Evolutionary conservation across 2,888 invertebrate species (phyloP), one percentile per base, ranked within the genome.

Genomic region (Nomada goodeniana): DNA sequence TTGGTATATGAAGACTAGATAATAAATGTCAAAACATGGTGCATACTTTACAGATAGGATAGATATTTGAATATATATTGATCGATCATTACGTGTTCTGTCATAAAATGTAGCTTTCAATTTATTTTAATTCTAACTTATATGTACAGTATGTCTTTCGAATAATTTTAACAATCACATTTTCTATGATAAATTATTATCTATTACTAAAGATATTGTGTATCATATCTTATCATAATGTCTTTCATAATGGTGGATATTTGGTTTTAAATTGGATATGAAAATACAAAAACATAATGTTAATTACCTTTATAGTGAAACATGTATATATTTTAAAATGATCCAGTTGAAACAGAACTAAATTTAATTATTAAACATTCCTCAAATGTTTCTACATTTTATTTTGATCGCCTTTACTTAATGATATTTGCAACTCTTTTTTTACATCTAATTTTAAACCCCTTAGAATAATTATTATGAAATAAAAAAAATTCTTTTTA

Each of bases 31-130:
- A 53, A 42, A 55, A 60, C 11, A 59, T 52, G 52, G 13, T 42
- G 23, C 60, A 82, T 76, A 76, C 29, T 71, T 82, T 68, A 13
- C 59, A 23, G 63, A 69, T 47, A 61, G 26, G 20, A 36, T 53
- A 52, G 47, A 70, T 29, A 55, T 64, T 47, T 18, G 11, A 63
- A 42, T 23, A 55, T 63, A 53, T 60, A 53, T 47, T 20, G 11
- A 57, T 57, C 23, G 26, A 11, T 59, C 5, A 29, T 64, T 44
- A 23, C 44, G 71, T 69, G 73, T 64, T 47, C 64, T 76, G 29
- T 36, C 47, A n/a, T 50, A n/a, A 2, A 73, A 65, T 29, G 75
- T 69, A 11, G 2, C 44, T 29, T 52, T 36, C 11, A 67, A 29
- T 63, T 47, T 57, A 72, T 72, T 72, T 63, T 52, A 67, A 42